These are phyloP conservation scores for Epinephelus awoara DNA, from an alignment of 2,797 vertebrate species.

Conservation along the genomic window DNA sequence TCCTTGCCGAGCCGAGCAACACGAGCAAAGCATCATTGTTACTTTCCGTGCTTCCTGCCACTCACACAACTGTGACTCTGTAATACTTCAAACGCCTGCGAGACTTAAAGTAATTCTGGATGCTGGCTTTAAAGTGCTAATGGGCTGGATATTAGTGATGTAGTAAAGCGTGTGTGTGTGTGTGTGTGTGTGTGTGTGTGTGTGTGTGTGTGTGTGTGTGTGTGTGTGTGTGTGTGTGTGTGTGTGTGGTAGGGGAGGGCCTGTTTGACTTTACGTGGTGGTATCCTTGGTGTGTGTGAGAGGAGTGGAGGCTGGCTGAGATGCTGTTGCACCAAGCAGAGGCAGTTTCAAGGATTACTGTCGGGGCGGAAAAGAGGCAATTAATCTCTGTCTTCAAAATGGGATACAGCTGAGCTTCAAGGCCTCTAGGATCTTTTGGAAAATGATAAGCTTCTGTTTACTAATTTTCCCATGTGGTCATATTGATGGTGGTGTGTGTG, in stretches of 20 bases:
- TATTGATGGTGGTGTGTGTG: slow-evolving; percentile 23
- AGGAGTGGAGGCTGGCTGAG: slow-evolving; percentile 61
- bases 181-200: too few relatives aligned
- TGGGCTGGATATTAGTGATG: slow-evolving; percentile 65
- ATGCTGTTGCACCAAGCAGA: slow-evolving; percentile 75
- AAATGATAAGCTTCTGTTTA: slow-evolving; percentile 82
- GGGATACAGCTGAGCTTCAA: slow-evolving; percentile 82
- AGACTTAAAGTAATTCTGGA: slow-evolving; percentile 61
- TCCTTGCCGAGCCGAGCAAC: slow-evolving; percentile 29
- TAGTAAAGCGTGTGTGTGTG: slow-evolving; percentile 45
- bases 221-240: slow-evolving; percentile 25
- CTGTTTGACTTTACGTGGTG: slow-evolving; percentile 55
- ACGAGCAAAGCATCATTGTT: slow-evolving; percentile 49
- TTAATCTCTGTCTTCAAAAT: slow-evolving; percentile 85
- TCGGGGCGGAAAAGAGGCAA: slow-evolving; percentile 84
- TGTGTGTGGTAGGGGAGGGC: slow-evolving; percentile 35
- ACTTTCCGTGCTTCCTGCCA: slow-evolving; percentile 38
- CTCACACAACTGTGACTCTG: slow-evolving; percentile 37
- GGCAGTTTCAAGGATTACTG: slow-evolving; percentile 88
- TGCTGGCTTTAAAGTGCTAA: slow-evolving; percentile 74
- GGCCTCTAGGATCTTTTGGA: slow-evolving; percentile 79
- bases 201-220: slow-evolving; percentile 33
- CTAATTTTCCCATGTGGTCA: slow-evolving; percentile 72
- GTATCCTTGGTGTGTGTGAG: slow-evolving; percentile 53
- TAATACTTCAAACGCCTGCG: slow-evolving; percentile 58